Percentiles rank a stretch among this genome's conserved stretches.
Conservation (phyloP, 2,888 invertebrate genomes). For the Papilio elwesi region DNA sequence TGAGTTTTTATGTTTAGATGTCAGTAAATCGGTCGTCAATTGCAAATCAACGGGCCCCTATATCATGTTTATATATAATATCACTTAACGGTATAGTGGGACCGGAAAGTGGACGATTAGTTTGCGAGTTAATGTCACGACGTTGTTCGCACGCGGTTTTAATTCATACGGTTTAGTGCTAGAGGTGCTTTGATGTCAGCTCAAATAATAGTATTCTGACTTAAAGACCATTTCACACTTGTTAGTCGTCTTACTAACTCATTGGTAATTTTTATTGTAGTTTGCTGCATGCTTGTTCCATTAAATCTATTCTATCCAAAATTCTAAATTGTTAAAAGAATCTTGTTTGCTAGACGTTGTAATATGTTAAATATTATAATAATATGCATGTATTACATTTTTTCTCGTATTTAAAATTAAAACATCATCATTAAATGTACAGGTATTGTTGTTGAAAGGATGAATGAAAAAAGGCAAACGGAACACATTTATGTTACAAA, state of each 20-base stretch:
- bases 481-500: too few relatives aligned
- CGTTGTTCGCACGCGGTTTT: slow-evolving; percentile 54
- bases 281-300: too few relatives aligned
- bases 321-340: not conserved
- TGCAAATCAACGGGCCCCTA: slow-evolving; percentile 9
- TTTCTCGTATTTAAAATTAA: too few relatives aligned
- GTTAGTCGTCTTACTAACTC: too few relatives aligned
- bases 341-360: too few relatives aligned
- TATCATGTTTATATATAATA: slow-evolving; percentile 19
- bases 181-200: slow-evolving; percentile 49
- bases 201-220: slow-evolving; percentile 49
- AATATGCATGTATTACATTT: too few relatives aligned
- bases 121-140: slow-evolving; percentile 54
- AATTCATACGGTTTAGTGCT: slow-evolving; percentile 60
- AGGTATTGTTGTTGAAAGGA: too few relatives aligned
- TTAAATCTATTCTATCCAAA: not conserved
- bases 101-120: slow-evolving; percentile 43
- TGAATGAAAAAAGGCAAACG: too few relatives aligned
- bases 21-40: slow-evolving; percentile 12
- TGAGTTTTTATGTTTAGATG: slow-evolving; percentile 12
- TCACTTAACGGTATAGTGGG: slow-evolving; percentile 57
- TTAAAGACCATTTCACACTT: slow-evolving; percentile 17
- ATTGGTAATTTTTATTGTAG: too few relatives aligned
- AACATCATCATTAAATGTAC: too few relatives aligned
- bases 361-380: too few relatives aligned